Base-by-base conservation (phyloP, 2,113 vertebrate species). In the Stegostoma tigrinum region DNA sequence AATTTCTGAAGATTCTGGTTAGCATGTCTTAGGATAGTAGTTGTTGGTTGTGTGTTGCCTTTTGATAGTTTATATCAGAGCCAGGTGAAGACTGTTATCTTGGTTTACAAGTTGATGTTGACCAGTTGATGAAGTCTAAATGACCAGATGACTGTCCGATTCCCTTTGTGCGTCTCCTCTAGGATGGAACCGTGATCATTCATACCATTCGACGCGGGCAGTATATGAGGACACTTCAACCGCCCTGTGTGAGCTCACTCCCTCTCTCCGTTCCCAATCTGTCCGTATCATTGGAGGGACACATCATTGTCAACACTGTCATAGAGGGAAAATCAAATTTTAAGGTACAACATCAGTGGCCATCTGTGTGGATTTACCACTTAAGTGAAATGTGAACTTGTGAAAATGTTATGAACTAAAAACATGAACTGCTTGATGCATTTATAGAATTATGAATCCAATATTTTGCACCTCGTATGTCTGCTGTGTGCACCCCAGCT, bases 121-220 rank as follows among this genome's bases (percentile, higher is more conserved):
- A 61, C 30, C 14, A 90, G 87, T 19, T 90, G 87, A 27, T 90
- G 87, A 86, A 86, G 7, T 27, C 24, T 86, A 52, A 86, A 8
- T 52, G 42, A 52, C 85, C 30, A 61, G 52, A n/a, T 14, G n/a
- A n/a, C 55, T 90, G 52, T 55, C 61, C 19, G 30, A n/a, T 52
- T 14, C 30, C 87, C n/a, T 91, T 91, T 93, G 61, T 95, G 3
- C 72, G n/a, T 67, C 21, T 68, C 61, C 64, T 96, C 6, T 97
- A 99, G 99, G 98, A 99, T 75, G 98, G 99, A 86, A 99, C 98
- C 0, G 98, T 99, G 96, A 98, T 99, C 97, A 98, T 99, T 96
- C 98, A 98, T 97, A 98, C 98, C 0, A 96, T 99, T 96, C 98
- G 98, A 83, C 98, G 98, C 83, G 99, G 99, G 85, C 99, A 99